Percentiles rank a stretch among this genome's conserved stretches.
phyloP scores from a whole-genome alignment of 2,888 invertebrate genomes.

The Catonia carolina region DNA sequence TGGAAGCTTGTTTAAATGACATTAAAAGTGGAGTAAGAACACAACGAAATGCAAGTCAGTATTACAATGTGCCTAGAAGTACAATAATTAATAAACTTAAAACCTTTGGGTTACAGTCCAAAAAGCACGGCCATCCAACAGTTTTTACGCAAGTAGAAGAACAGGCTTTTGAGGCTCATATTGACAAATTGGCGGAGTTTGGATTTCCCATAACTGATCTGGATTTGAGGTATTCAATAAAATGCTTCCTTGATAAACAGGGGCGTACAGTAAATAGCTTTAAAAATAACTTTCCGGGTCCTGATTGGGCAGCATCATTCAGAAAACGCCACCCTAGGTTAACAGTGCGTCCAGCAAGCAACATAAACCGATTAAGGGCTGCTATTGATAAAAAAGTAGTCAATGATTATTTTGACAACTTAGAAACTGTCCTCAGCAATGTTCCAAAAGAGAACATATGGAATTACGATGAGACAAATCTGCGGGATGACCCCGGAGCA shows the following conservation, averaged over 20 bases:
- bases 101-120: slow-evolving; percentile 23
- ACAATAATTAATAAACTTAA: slow-evolving; percentile 29
- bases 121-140: slow-evolving; percentile 1
- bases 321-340: slow-evolving; percentile 26
- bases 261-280: slow-evolving; percentile 27
- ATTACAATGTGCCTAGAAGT: slow-evolving; percentile 24
- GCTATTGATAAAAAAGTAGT: slow-evolving; percentile 27
- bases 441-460: slow-evolving; percentile 33
- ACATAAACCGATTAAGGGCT: slow-evolving; percentile 31
- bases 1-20: slow-evolving; percentile 24
- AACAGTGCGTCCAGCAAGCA: slow-evolving; percentile 25
- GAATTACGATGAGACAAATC: slow-evolving; percentile 38
- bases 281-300: slow-evolving; percentile 35
- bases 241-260: slow-evolving; percentile 22
- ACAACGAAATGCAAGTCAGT: slow-evolving; percentile 25
- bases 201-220: slow-evolving; percentile 34
- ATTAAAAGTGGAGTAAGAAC: slow-evolving; percentile 21
- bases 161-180: slow-evolving; percentile 14
- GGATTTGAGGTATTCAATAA: slow-evolving; percentile 19
- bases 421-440: slow-evolving; percentile 26
- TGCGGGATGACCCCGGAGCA: slow-evolving; percentile 7
- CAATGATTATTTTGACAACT: slow-evolving; percentile 30
- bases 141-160: background rate
- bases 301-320: slow-evolving; percentile 32
- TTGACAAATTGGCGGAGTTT: slow-evolving; percentile 30